Evolutionary conservation across 2,888 invertebrate genomes (phyloP).

Genomic region (Nephrotoma guestfalica): DNA sequence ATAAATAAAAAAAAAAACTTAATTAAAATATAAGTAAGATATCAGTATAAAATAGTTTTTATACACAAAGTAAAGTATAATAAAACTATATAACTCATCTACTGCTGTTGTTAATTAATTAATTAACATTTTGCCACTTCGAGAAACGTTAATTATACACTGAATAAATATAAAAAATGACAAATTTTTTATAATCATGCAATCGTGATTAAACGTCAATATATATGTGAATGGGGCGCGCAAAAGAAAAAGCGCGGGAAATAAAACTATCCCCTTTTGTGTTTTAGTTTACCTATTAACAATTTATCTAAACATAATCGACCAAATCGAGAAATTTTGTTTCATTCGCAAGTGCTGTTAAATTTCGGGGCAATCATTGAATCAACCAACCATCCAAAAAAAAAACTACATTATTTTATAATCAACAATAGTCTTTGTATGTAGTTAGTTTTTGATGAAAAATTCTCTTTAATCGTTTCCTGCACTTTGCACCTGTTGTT

Average conservation of each 20-base stretch:
- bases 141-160: neutral
- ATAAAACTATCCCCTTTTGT: neutral
- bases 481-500: slow-evolving; percentile 6
- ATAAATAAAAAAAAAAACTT: neutral
- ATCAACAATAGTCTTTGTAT: neutral
- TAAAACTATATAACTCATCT: neutral
- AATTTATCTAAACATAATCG: neutral
- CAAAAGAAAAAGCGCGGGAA: neutral
- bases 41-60: neutral
- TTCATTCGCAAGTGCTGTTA: neutral
- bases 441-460: neutral
- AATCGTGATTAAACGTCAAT: neutral
- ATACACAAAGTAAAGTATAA: neutral
- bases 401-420: neutral
- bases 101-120: neutral
- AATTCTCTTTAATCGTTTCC: slow-evolving; percentile 4
- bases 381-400: neutral
- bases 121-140: neutral
- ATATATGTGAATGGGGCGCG: neutral
- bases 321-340: neutral
- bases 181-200: neutral
- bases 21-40: neutral
- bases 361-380: neutral
- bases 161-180: neutral
- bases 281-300: neutral